Conservation (phyloP, 2,888 invertebrate genomes). For the Amiota communis region DNA sequence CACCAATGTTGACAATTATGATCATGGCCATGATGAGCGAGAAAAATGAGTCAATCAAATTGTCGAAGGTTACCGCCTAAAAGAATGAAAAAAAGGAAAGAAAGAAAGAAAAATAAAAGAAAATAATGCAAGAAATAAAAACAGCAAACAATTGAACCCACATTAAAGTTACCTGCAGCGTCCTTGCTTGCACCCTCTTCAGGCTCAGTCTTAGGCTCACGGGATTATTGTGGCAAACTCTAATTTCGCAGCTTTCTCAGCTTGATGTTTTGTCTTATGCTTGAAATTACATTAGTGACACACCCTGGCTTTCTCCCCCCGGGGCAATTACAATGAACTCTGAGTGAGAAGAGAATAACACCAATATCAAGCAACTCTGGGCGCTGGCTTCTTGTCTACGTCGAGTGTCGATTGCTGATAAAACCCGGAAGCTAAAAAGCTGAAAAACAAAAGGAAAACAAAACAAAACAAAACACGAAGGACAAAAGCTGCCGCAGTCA, state of each 20-base stretch:
- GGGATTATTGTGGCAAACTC: neutral
- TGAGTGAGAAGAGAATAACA: too few relatives aligned
- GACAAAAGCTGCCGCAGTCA: constrained; percentile 8
- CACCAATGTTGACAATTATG: too few relatives aligned
- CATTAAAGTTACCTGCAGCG: constrained; percentile 1
- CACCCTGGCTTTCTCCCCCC: constrained; percentile 40
- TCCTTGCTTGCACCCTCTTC: neutral
- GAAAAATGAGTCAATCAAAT: constrained; percentile 60
- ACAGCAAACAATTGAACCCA: constrained; percentile 1
- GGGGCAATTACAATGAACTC: too few relatives aligned
- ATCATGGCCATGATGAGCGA: neutral
- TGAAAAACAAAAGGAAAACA: neutral
- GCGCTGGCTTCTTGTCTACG: too few relatives aligned
- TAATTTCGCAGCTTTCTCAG: too few relatives aligned
- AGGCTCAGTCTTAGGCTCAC: neutral
- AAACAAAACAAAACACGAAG: constrained; percentile 22
- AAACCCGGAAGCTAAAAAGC: constrained; percentile 57
- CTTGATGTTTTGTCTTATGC: neutral
- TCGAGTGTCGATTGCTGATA: constrained; percentile 63
- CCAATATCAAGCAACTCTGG: too few relatives aligned
- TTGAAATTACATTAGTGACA: constrained; percentile 60
- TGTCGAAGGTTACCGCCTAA: constrained; percentile 54
- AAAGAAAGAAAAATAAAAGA: constrained; percentile 3
- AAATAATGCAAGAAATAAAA: neutral
- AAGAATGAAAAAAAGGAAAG: constrained; percentile 4